A percentile compares a stretch with the other conserved stretches of the same genome.
phyloP scores from a whole-genome alignment of 2,797 vertebrate genomes.

The Hypotaenidia philippensis region DNA sequence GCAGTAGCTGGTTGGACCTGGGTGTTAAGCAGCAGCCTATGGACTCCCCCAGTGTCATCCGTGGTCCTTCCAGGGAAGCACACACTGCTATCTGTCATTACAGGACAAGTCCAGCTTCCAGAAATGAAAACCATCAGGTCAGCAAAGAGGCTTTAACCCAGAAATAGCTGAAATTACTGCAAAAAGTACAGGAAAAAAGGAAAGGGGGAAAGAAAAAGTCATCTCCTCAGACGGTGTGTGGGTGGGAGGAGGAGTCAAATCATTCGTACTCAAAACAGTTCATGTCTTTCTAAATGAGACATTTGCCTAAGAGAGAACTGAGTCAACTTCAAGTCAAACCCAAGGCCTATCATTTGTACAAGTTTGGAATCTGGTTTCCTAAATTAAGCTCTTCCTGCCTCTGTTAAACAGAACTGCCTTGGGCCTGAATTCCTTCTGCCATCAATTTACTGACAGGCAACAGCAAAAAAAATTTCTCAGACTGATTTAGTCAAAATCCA shows the following conservation, averaged over 20 bases:
- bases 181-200: neutral
- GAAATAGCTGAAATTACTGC: neutral
- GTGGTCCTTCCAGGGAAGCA: neutral
- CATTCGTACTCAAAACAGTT: neutral
- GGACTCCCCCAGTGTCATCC: rapidly evolving
- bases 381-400: neutral
- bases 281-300: neutral
- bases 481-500: neutral
- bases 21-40: neutral
- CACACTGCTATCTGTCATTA: neutral
- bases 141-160: neutral
- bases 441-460: neutral
- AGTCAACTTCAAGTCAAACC: neutral
- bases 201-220: rapidly evolving
- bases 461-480: neutral
- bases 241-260: neutral
- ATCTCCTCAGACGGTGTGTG: neutral
- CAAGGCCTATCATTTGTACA: neutral
- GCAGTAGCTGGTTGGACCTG: neutral
- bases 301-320: neutral
- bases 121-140: neutral
- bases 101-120: neutral
- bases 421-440: neutral
- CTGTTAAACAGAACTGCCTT: neutral
- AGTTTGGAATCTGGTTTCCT: neutral